Evolutionary conservation across 2,113 vertebrate species (phyloP).

Genomic region (Pimephales promelas): DNA sequence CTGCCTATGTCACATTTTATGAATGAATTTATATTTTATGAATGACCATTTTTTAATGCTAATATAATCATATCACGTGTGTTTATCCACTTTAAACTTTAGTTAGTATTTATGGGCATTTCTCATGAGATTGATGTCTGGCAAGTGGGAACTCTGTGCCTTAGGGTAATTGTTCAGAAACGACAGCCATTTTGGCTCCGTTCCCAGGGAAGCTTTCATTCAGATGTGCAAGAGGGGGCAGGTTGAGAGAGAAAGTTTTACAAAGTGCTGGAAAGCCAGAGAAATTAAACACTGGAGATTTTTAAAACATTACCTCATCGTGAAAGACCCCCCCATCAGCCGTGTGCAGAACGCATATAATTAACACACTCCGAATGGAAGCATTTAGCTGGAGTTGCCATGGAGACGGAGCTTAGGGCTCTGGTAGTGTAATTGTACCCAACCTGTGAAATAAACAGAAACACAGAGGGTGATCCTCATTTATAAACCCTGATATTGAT

Average conservation of each 20-base stretch:
- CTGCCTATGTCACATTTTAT: too few species aligned
- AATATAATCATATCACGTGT: neutral
- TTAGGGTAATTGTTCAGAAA: conserved; percentile 28
- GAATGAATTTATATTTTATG: neutral
- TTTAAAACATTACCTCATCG: conserved; percentile 29
- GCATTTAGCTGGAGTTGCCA: conserved; percentile 65
- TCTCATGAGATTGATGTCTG: conserved; percentile 20
- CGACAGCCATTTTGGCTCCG: conserved; percentile 39
- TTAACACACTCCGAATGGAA: conserved; percentile 63
- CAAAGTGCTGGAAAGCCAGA: neutral
- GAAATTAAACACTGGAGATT: conserved; percentile 10
- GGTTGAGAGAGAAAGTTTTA: conserved; percentile 2
- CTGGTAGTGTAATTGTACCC: too few species aligned
- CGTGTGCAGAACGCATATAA: conserved; percentile 55
- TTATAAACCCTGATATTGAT: conserved; percentile 23
- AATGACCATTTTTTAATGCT: neutral
- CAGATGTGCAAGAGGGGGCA: conserved; percentile 24
- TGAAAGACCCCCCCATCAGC: neutral
- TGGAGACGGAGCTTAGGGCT: conserved; percentile 56
- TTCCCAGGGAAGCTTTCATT: conserved; percentile 41
- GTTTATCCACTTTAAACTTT: neutral
- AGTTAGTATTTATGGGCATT: conserved; percentile 6
- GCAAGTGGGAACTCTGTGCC: neutral
- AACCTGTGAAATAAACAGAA: conserved; percentile 44
- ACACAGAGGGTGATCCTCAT: conserved; percentile 5